Base-by-base conservation (phyloP, 1,140 invertebrate genomes). In the Chrysoperla carnea region DNA sequence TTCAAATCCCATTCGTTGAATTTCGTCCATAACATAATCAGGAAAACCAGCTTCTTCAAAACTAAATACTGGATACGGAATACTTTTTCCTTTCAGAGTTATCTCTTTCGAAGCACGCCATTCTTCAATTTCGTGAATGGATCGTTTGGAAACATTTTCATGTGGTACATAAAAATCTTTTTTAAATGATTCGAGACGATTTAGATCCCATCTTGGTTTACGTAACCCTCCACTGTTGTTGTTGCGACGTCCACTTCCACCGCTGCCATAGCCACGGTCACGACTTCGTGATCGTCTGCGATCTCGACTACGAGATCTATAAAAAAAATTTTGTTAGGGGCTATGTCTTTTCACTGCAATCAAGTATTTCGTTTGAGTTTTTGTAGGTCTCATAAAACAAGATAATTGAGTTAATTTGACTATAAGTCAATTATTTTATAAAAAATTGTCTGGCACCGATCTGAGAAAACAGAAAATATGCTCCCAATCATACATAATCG, bases 101-200 rank as follows among this genome's bases (percentile, higher is more conserved):
- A 91, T 86, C 60, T 86, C 76, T 51, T 87, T 81, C 44, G 70
- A 69, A 48, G 69, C 70, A 41, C 82, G 66, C 63, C 78, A 91
- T 40, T 70, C 69, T 52, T 85, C 77, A 1, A 89, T 75, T 52
- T 87, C 78, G 6, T 70, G 68, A 40, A 73, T 68, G 41, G 77
- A 61, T 52, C 81, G 65, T 47, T 73, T 76, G 46, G 76, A 63
- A 23, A 90, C 82, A 41, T 73, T 68, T 4, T 75, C 69, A 56
- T 81, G 78, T 37, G 89, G 86, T 47, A 79, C 63, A 58, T 94
- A 95, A 57, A 95, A 95, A 55, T 92, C 84, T 67, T 94, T 94
- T 55, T 89, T 84, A 62, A 95, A 92, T 6, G 85, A 81, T 43
- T 81, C 79, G 6, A 94, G 61, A 45, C 78, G 70, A 39, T 57